phyloP scores from a whole-genome alignment of 2,888 invertebrate genomes.

The Eutolmus rufibarbis region DNA sequence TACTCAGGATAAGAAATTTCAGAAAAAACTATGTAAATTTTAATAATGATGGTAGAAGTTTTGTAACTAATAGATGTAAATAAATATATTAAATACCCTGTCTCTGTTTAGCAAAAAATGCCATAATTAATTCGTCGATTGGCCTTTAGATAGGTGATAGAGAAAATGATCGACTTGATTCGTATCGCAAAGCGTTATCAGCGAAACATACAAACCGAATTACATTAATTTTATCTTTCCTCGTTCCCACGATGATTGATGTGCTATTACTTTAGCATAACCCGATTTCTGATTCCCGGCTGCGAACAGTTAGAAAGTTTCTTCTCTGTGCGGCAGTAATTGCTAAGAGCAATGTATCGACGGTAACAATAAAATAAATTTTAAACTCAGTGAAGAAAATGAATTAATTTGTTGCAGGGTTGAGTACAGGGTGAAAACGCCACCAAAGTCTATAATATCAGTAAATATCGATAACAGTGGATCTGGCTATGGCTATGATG shows the following conservation, averaged over 20 bases:
- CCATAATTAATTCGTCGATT: not conserved
- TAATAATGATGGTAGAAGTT: not conserved
- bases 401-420: constrained; percentile 52
- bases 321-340: not conserved
- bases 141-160: not conserved
- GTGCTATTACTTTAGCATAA: constrained; percentile 40
- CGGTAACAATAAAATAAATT: not conserved
- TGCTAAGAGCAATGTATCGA: not conserved
- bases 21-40: not conserved
- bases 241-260: constrained; percentile 44
- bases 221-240: constrained; percentile 44
- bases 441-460: constrained; percentile 52
- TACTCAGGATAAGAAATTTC: no score
- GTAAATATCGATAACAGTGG: constrained; percentile 39
- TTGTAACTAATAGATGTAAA: not conserved
- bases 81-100: not conserved
- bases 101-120: not conserved
- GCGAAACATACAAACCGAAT: constrained; percentile 24
- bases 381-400: not conserved
- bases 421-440: constrained; percentile 58
- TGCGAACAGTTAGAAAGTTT: not conserved
- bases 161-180: not conserved
- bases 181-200: constrained; percentile 12
- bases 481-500: constrained; percentile 61
- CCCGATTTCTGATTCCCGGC: not conserved